Base-by-base conservation (phyloP, 1,140 invertebrate species). In the Drosophila quadrilineata region DNA sequence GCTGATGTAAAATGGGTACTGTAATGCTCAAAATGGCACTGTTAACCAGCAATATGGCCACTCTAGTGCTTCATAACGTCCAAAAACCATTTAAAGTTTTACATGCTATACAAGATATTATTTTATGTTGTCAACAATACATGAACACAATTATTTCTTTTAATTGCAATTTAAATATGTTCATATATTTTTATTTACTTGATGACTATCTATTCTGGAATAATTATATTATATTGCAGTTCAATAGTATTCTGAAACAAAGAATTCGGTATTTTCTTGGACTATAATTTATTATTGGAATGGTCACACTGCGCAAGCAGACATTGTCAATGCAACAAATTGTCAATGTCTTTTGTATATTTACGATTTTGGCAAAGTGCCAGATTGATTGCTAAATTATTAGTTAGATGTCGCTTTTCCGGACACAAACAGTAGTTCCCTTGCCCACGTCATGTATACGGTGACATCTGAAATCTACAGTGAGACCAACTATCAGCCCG, bases 401-500 rank as follows among this genome's bases (percentile, higher is more conserved):
- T 67, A 54, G 58, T 49, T 54, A 24, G 21, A 36, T 46, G 57
- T 53, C 3, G 35, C 6, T 24, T 19, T 46, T 26, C 26, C 22
- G 12, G 38, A 4, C 40, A 26, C n/a, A 6, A 22, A 19, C 36
- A 57, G n/a, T n/a, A n/a, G n/a, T n/a, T n/a, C n/a, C n/a, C n/a
- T 6, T 29, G 29, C 19, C 12, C 29, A 3, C 28, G 50, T 24
- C 14, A 88, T 88, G 87, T 89, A 84, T 54, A 91, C 89, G 76
- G 90, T 93, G 50, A 91, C 91, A 5, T 93, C 93, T 8, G 93
- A 94, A 90, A 90, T 94, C 71, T 92, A 93, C 60, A 80, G 86
- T 28, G 93, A 94, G 87, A 91, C 85, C 29, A 88, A 92, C 53
- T 90, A 90, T 40, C 70, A 76, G 40, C 75, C 82, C 3, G 71